A percentile compares a stretch with the other conserved stretches of the same genome.
These are phyloP conservation scores for Myopa tessellatipennis DNA, from an alignment of 2,888 invertebrate genomes.

Conservation along the genomic window DNA sequence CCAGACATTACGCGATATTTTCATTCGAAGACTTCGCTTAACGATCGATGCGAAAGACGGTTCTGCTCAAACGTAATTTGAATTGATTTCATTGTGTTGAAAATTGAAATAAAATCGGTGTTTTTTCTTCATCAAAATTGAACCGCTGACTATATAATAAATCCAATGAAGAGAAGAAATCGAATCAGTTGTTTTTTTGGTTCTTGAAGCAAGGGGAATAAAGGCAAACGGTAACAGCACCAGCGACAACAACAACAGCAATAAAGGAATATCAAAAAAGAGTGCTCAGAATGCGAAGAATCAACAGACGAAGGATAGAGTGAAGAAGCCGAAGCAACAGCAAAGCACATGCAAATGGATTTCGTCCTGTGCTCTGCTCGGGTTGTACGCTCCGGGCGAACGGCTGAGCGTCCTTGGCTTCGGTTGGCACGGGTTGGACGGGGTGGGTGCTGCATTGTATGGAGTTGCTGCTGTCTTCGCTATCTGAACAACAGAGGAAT, in stretches of 20 bases:
- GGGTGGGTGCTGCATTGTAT: too few relatives aligned
- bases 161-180: background rate
- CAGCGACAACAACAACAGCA: background rate
- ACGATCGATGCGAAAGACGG: too few relatives aligned
- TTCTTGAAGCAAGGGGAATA: background rate
- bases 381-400: too few relatives aligned
- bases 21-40: too few relatives aligned
- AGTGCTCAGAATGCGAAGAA: background rate
- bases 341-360: background rate
- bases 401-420: too few relatives aligned
- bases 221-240: too few relatives aligned
- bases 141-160: background rate
- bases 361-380: background rate
- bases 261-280: background rate
- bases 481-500: too few relatives aligned
- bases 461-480: too few relatives aligned
- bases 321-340: background rate
- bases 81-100: constrained; percentile 3
- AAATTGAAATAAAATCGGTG: background rate
- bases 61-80: background rate
- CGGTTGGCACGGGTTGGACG: too few relatives aligned
- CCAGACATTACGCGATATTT: too few relatives aligned
- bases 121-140: background rate
- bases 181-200: too few relatives aligned
- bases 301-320: background rate